Conservation (phyloP, 2,888 invertebrate genomes). For the Globia sparganii region DNA sequence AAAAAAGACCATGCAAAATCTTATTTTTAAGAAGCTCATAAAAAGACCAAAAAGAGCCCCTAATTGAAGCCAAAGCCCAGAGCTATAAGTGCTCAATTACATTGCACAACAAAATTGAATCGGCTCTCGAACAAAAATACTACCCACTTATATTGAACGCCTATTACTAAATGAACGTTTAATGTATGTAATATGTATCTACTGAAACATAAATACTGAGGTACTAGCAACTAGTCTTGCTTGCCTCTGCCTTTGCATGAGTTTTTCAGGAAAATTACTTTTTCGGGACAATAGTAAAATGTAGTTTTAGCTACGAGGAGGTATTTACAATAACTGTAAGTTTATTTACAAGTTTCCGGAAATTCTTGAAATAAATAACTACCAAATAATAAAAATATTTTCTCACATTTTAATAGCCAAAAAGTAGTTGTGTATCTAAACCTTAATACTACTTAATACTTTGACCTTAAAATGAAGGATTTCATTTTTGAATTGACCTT, state of each 20-base stretch:
- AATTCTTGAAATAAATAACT: neutral
- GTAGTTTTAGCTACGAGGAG: too few relatives aligned
- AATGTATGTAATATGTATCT: conserved; percentile 41
- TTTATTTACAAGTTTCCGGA: neutral
- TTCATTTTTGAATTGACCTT: conserved; percentile 1
- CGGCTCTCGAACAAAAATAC: conserved; percentile 58
- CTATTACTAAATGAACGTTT: conserved; percentile 54
- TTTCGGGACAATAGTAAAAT: too few relatives aligned
- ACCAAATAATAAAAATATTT: neutral
- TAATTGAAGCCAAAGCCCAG: conserved; percentile 44
- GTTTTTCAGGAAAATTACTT: neutral
- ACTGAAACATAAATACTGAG: conserved; percentile 21
- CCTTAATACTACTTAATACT: too few relatives aligned
- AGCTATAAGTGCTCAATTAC: conserved; percentile 63
- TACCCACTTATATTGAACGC: conserved; percentile 58
- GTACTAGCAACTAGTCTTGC: conserved; percentile 1
- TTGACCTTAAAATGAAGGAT: neutral
- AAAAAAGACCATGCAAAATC: conserved; percentile 12
- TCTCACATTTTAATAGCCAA: too few relatives aligned
- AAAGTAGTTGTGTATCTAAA: too few relatives aligned
- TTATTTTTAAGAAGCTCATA: conserved; percentile 54
- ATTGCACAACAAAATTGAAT: conserved; percentile 60
- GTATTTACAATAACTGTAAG: too few relatives aligned
- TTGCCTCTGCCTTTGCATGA: neutral
- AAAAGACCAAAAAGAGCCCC: conserved; percentile 30